Conservation (phyloP, 1,140 invertebrate species). For the Tetramorium alpestre region DNA sequence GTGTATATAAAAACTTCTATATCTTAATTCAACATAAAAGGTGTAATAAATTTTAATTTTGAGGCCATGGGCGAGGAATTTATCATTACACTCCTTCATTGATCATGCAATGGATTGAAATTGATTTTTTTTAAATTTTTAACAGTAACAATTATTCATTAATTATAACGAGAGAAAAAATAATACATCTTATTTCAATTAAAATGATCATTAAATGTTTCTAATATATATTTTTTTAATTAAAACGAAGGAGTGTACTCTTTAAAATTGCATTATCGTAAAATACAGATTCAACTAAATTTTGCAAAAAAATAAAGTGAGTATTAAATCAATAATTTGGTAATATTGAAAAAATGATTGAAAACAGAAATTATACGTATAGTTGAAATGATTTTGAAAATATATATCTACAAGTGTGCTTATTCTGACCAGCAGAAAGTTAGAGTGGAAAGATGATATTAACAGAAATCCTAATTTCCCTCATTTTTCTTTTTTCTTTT, state of each 20-base stretch:
- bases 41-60: slow-evolving; percentile 38
- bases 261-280: background rate
- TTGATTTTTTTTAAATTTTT: slow-evolving; percentile 5
- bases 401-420: slow-evolving; percentile 16
- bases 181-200: background rate
- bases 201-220: background rate
- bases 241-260: slow-evolving; percentile 3
- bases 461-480: slow-evolving; percentile 39
- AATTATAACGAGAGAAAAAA: background rate
- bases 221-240: background rate
- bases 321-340: slow-evolving; percentile 25
- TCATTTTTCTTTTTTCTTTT: background rate
- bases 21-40: slow-evolving; percentile 22
- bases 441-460: slow-evolving; percentile 34
- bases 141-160: background rate
- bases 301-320: background rate
- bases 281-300: slow-evolving; percentile 12
- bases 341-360: slow-evolving; percentile 40
- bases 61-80: slow-evolving; percentile 6
- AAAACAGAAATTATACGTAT: slow-evolving; percentile 13
- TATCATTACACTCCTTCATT: slow-evolving; percentile 11
- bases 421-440: slow-evolving; percentile 69
- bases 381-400: slow-evolving; percentile 11
- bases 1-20: slow-evolving; percentile 38
- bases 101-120: background rate